phyloP scores from a whole-genome alignment of 2,797 vertebrate species.

The Botia almorhae region DNA sequence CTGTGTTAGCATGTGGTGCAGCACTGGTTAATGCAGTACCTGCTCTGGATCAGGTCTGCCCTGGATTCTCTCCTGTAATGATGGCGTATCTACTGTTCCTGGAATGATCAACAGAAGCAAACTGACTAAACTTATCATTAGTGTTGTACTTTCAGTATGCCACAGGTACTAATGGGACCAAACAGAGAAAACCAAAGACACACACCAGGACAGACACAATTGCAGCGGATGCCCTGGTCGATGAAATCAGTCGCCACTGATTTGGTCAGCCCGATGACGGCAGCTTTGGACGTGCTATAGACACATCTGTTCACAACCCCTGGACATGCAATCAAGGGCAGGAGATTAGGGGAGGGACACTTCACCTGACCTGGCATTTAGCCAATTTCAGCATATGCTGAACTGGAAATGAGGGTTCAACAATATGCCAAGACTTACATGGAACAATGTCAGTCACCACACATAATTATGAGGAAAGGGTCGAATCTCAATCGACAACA shows the following conservation, averaged over 20 bases:
- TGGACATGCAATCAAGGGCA: conserved; percentile 60
- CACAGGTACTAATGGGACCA: neutral
- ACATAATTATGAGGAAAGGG: conserved; percentile 21
- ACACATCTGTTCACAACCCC: conserved; percentile 90
- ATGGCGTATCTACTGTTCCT: conserved; percentile 95
- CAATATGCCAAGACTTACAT: conserved; percentile 17
- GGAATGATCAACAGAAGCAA: conserved; percentile 34
- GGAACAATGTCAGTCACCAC: conserved; percentile 26
- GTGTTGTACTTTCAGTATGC: neutral
- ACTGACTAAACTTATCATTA: neutral
- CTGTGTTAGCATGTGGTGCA: too few species aligned
- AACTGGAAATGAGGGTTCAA: conserved; percentile 6
- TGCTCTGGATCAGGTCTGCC: conserved; percentile 87
- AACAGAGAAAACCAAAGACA: conserved; percentile 13
- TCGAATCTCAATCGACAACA: neutral
- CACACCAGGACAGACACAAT: conserved; percentile 82
- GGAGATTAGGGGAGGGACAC: conserved; percentile 13
- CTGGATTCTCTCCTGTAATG: conserved; percentile 89
- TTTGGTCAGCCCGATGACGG: conserved; percentile 93
- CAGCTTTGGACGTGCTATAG: conserved; percentile 92
- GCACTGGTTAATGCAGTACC: conserved; percentile 69
- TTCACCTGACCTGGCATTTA: conserved; percentile 30
- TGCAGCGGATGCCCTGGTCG: conserved; percentile 91
- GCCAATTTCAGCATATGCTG: conserved; percentile 8
- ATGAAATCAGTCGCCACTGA: conserved; percentile 93